Evolutionary conservation across 2,888 invertebrate genomes (phyloP), one percentile per base, ranked within the genome.

Genomic region (Pandemis heparana): DNA sequence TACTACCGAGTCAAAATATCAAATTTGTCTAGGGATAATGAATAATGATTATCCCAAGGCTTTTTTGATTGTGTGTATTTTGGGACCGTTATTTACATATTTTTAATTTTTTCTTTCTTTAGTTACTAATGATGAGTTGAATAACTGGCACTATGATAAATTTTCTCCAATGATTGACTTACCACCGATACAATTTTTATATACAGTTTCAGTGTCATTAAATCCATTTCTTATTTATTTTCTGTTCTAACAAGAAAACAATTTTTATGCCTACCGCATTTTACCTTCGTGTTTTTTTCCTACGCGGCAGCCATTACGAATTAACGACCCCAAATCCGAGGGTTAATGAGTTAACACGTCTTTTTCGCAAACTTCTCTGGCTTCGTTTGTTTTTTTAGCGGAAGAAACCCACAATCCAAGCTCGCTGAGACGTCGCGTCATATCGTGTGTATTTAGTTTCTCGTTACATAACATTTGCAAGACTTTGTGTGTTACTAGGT

Each of bases 401-500:
- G 64, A 56, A 39, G 39, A 62, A 48, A 48, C 9, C 10, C 5
- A 14, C 43, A 65, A 60, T 46, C 12, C 56, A 53, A 53, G 53
- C 9, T 53, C 18, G 8, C 53, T 12, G 48, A 9, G 41, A 43
- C 43, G 46, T 41, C 41, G 41, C 43, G 56, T 68, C 59, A 66
- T 41, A 62, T 32, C 32, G 62, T 61, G 38, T 43, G 41, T 53
- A 46, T 70, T 71, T 65, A 62, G 61, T 53, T 67, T 0, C 43
- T 12, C 48, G 51, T 70, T 70, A 74, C 69, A 64, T 74, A 70
- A 74, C 51, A 5, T 61, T 61, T 48, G 48, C 51, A 62, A 61
- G 61, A 38, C 43, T 46, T 41, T 38, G 67, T 65, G 69, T 74
- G 74, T 70, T 70, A 65, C 60, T 74, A 53, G 69, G 74, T 70